A percentile compares a stretch with the other conserved stretches of the same genome.
Evolutionary conservation across 53 echinoderm and acorn worm species (phyloP).

Genomic region (Pentamera pediparva): DNA sequence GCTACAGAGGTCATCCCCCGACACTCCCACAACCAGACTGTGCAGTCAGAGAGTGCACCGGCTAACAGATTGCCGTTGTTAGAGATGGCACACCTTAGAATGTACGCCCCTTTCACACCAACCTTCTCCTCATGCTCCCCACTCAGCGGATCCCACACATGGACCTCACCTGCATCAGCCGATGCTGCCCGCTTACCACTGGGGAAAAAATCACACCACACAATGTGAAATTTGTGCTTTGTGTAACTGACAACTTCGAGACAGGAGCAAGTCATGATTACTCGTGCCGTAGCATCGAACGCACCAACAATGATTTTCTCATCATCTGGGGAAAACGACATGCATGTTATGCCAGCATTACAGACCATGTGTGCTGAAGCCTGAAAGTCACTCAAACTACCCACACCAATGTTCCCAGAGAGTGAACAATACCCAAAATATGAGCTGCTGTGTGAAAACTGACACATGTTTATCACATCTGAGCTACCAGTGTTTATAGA

Average conservation of each 20-base stretch:
- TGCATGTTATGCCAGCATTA: conserved; percentile 2
- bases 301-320: neutral
- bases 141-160: conserved; percentile 55
- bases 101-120: conserved; percentile 4
- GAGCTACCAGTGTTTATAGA: neutral
- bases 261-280: neutral
- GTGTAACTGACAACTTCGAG: conserved; percentile 24
- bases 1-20: conserved; percentile 39
- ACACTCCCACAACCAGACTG: conserved; percentile 59
- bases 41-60: conserved; percentile 70
- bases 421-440: conserved; percentile 4
- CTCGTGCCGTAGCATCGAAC: conserved; percentile 6
- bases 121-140: conserved; percentile 37
- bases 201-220: conserved; percentile 56
- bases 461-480: conserved; percentile 12
- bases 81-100: conserved; percentile 67
- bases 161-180: conserved; percentile 40
- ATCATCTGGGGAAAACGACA: conserved; percentile 23
- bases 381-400: neutral
- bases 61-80: conserved; percentile 50
- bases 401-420: neutral
- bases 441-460: neutral
- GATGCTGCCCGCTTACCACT: conserved; percentile 58
- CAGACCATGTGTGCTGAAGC: neutral
- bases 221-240: conserved; percentile 28